Evolutionary conservation across 2,797 vertebrate species (phyloP).

Genomic region (Danio choprae): DNA sequence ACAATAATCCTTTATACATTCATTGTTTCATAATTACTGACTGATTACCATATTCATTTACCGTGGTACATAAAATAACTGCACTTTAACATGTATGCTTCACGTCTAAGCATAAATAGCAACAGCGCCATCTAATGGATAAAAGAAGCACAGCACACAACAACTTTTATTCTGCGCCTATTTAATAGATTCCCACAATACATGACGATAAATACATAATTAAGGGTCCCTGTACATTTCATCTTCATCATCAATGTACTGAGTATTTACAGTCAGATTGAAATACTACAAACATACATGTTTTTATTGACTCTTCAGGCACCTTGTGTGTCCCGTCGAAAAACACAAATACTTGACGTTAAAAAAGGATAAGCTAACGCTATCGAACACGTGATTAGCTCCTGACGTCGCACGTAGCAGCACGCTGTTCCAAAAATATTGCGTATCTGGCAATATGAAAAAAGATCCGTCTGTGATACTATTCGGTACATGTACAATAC

Average conservation of each 20-base stretch:
- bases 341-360: slow-evolving; percentile 39
- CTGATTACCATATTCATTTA: neutral
- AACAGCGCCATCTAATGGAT: slow-evolving; percentile 37
- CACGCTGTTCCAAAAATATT: slow-evolving; percentile 62
- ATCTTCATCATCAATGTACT: slow-evolving; percentile 40
- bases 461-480: slow-evolving; percentile 54
- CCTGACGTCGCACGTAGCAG: neutral
- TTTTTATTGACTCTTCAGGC: slow-evolving; percentile 55
- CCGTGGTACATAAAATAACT: neutral
- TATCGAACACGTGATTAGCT: neutral
- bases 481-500: slow-evolving; percentile 64
- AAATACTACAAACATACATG: slow-evolving; percentile 47
- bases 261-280: slow-evolving; percentile 51
- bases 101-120: neutral
- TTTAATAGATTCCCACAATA: slow-evolving; percentile 52
- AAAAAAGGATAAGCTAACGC: slow-evolving; percentile 3
- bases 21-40: no score
- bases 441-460: slow-evolving; percentile 59
- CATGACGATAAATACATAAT: slow-evolving; percentile 55
- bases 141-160: neutral
- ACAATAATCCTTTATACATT: no score
- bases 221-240: slow-evolving; percentile 50
- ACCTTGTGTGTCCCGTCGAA: slow-evolving; percentile 44
- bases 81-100: no score
- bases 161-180: slow-evolving; percentile 50